These are phyloP conservation scores for Ptychoptera albimana DNA, from an alignment of 2,888 invertebrate genomes.

Conservation along the genomic window DNA sequence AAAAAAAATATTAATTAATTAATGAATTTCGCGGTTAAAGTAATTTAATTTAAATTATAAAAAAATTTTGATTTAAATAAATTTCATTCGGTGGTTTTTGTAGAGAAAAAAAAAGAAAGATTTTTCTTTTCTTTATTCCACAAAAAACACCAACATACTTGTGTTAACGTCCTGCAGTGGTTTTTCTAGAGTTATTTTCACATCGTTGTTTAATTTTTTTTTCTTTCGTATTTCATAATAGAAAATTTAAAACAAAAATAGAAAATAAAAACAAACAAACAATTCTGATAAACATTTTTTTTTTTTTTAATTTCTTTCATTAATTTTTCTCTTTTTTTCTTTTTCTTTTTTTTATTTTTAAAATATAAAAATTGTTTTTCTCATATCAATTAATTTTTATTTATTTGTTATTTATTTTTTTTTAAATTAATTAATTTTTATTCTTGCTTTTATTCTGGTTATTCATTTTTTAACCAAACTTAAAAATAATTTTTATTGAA, in stretches of 20 bases:
- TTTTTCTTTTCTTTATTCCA: too few species aligned
- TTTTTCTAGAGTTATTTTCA: too few species aligned
- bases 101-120: neutral
- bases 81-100: neutral
- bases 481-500: too few species aligned
- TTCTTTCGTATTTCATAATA: too few species aligned
- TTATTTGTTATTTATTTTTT: neutral
- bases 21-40: too few species aligned
- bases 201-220: too few species aligned
- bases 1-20: neutral
- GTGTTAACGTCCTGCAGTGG: too few species aligned
- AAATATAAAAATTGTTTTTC: neutral
- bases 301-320: neutral
- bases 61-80: too few species aligned
- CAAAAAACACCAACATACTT: too few species aligned
- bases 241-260: too few species aligned
- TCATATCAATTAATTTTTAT: neutral
- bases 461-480: too few species aligned
- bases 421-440: neutral
- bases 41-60: neutral
- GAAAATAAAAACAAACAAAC: neutral
- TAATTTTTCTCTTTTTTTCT: neutral
- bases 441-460: too few species aligned
- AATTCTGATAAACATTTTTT: neutral
- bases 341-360: neutral